Conservation (phyloP, 2,113 vertebrate species). For the Cyphomyrus plagiostoma region DNA sequence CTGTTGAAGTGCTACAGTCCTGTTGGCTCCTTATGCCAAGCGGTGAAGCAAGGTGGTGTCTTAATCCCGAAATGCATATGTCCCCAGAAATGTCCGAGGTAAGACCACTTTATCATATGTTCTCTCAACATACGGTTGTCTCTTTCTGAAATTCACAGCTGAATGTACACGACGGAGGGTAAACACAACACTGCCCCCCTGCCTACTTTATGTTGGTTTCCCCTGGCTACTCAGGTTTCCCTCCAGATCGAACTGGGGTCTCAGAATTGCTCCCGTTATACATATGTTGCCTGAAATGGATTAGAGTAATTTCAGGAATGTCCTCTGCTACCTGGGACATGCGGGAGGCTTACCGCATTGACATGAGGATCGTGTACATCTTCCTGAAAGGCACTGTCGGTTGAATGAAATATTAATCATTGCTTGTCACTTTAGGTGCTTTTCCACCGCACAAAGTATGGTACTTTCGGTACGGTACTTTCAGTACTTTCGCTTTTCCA, state of each 20-base stretch:
- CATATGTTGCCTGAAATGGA: neutral
- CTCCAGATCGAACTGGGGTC: neutral
- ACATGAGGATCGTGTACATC: neutral
- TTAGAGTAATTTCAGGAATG: neutral
- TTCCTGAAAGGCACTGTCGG: neutral
- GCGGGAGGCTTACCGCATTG: neutral
- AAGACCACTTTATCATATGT: slow-evolving; percentile 11
- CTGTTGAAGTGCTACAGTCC: slow-evolving; percentile 59
- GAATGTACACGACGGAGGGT: neutral
- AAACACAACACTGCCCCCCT: too few relatives aligned
- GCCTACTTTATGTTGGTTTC: neutral
- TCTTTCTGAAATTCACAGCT: neutral
- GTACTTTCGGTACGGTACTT: too few relatives aligned
- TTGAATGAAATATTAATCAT: slow-evolving; percentile 1
- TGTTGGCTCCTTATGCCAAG: slow-evolving; percentile 62
- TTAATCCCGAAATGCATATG: slow-evolving; percentile 60
- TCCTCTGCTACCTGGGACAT: neutral
- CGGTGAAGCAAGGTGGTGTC: slow-evolving; percentile 43
- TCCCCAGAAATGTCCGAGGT: slow-evolving; percentile 59
- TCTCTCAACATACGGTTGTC: neutral
- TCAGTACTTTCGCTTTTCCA: too few relatives aligned
- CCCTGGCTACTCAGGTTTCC: neutral
- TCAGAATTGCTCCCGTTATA: neutral
- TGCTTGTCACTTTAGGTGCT: neutral
- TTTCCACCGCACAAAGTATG: too few relatives aligned